A percentile compares a stretch with the other conserved stretches of the same genome.
These are phyloP conservation scores for Clunio marinus DNA, from an alignment of 2,888 invertebrate species.

Conservation along the genomic window DNA sequence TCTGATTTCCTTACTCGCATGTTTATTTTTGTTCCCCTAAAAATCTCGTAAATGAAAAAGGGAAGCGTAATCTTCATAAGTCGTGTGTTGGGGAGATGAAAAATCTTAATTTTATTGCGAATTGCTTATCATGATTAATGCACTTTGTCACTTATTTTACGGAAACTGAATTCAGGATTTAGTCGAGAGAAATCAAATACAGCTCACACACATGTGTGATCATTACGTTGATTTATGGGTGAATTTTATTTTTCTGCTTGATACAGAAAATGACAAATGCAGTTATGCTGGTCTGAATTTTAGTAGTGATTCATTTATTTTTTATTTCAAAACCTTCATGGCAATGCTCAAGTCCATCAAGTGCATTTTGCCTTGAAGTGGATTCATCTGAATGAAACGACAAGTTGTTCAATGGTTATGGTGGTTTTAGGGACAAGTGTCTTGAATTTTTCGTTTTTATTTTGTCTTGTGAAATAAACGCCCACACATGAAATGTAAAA, in stretches of 20 bases:
- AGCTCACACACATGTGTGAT: neutral
- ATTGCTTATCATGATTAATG: constrained; percentile 27
- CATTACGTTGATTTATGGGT: neutral
- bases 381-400: neutral
- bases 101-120: neutral
- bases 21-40: too few relatives aligned
- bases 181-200: neutral
- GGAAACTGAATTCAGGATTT: neutral
- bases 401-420: neutral
- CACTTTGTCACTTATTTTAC: constrained; percentile 23
- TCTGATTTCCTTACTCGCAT: too few relatives aligned
- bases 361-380: neutral
- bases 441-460: neutral
- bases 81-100: neutral
- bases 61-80: too few relatives aligned
- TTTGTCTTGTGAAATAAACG: neutral
- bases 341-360: too few relatives aligned
- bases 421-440: constrained; percentile 22
- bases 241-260: neutral
- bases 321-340: too few relatives aligned
- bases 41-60: too few relatives aligned
- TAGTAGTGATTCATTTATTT: neutral
- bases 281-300: constrained; percentile 19
- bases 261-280: neutral
- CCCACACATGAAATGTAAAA: too few relatives aligned